Base-by-base conservation (phyloP, 2,797 vertebrate genomes). In the Halcyon badia region DNA sequence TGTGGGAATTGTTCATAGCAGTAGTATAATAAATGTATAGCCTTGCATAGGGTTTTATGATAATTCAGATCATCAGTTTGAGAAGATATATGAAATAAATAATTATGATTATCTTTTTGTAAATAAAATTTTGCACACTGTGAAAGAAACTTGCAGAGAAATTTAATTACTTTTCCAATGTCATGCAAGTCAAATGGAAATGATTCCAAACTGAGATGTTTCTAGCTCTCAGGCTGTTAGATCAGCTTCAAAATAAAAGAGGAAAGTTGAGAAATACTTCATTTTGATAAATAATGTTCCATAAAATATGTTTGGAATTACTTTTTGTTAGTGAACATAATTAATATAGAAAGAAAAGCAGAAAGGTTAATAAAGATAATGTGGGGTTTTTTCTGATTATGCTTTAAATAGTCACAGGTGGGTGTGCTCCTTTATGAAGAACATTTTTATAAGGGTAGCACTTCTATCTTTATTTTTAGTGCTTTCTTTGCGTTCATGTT, bases 401-500 rank as follows among this genome's bases (percentile, higher is more conserved):
- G 24, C 49, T 88, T 57, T 35, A 93, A 89, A 57, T 79, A 84
- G 72, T 77, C 30, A 68, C 66, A 80, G 42, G 14, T 79, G 26
- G 61, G 14, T 84, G 21, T 83, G 65, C 26, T 84, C 16, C 20
- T 78, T 6, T 80, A 57, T 70, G 46, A 65, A 52, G 49, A 71
- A 71, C 2, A 30, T 68, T 83, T 96, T 81, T 66, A 14, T 75
- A 22, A 62, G 15, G 6, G 6, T 51, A 66, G 15, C 8, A 39
- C 17, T 83, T 91, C 35, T 49, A n/a, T 60, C 25, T 85, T 84
- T 81, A 35, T 54, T 90, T 94, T 77, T 66, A 62, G 5, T 65
- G 25, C 61, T 89, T 90, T 84, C 35, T 76, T 78, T 87, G 9
- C 35, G 46, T 66, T 89, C 88, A 37, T 79, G 28, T 90, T 97